Evolutionary conservation across 2,888 invertebrate species (phyloP).

Genomic region (Tethea ocularis): DNA sequence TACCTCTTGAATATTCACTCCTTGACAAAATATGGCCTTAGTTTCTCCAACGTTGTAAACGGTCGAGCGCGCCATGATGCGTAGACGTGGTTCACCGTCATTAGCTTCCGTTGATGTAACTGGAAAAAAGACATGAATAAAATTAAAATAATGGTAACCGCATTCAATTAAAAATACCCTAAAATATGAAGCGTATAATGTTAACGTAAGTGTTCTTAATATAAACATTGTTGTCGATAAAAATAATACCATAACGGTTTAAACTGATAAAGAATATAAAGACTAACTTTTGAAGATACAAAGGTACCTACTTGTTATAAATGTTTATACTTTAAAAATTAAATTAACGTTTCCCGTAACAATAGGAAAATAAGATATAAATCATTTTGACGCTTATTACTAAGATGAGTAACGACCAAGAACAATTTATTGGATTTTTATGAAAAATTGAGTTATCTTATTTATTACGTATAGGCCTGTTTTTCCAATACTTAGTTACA

Average conservation of each 20-base stretch:
- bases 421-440: conserved; percentile 46
- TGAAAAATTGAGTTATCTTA: no score
- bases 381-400: conserved; percentile 67
- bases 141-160: neutral
- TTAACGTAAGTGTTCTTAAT: no score
- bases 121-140: conserved; percentile 43
- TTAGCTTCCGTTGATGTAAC: conserved; percentile 50
- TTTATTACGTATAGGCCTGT: no score
- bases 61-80: conserved; percentile 60
- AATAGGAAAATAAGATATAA: conserved; percentile 52
- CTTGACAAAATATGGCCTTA: conserved; percentile 73
- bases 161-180: neutral
- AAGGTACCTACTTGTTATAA: neutral
- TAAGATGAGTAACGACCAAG: conserved; percentile 58
- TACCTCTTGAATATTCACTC: conserved; percentile 61
- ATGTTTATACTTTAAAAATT: conserved; percentile 13
- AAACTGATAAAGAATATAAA: no score
- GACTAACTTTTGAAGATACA: no score
- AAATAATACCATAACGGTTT: no score
- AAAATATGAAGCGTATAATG: neutral
- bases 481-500: no score
- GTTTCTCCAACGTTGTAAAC: conserved; percentile 68
- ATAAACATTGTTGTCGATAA: no score
- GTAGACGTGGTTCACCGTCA: conserved; percentile 52
- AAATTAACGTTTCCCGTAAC: conserved; percentile 34